Evolutionary conservation across 2,113 vertebrate species (phyloP).

Genomic region (Microcebus ravelobensis): DNA sequence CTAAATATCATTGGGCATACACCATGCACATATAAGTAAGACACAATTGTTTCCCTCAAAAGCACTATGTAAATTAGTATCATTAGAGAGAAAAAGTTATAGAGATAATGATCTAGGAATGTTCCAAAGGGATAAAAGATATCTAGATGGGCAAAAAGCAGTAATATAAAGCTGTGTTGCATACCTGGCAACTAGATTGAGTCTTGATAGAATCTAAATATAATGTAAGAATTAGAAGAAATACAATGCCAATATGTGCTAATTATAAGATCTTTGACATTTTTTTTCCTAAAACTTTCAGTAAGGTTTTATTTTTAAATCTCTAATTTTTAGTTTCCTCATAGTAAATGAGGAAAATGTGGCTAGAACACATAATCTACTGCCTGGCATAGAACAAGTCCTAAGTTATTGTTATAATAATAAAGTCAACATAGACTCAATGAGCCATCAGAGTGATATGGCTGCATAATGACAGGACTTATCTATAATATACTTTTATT

Average conservation of each 20-base stretch:
- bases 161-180: neutral
- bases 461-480: neutral
- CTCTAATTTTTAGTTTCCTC: neutral
- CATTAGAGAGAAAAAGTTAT: neutral
- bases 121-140: neutral
- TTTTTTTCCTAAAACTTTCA: neutral
- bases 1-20: neutral
- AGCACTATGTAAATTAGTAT: neutral
- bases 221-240: neutral
- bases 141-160: neutral
- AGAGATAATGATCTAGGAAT: neutral
- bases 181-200: neutral
- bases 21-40: neutral
- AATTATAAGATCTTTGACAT: neutral
- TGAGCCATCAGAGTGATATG: neutral
- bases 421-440: neutral
- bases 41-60: neutral
- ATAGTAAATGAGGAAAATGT: neutral
- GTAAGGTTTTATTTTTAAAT: neutral
- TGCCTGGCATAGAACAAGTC: neutral
- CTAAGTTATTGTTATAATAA: neutral
- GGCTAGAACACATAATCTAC: neutral
- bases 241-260: neutral
- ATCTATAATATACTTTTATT: neutral
- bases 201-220: neutral